Evolutionary conservation across 2,113 vertebrate species (phyloP).

Genomic region (Zootoca vivipara): DNA sequence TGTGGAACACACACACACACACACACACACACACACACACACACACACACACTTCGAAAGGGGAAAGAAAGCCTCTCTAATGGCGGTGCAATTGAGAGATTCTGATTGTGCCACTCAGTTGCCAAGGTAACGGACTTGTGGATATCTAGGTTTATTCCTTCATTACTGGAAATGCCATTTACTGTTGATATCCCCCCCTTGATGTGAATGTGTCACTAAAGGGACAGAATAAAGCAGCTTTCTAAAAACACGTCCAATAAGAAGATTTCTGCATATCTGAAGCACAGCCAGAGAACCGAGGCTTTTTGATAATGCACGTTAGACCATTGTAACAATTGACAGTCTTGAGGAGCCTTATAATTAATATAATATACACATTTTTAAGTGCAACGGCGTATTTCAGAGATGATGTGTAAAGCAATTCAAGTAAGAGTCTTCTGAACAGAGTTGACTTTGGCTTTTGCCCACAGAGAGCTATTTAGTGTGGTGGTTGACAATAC

Average conservation of each 20-base stretch:
- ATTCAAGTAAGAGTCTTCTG: background rate
- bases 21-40: background rate
- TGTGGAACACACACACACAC: conserved; percentile 23
- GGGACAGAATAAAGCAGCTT: conserved; percentile 51
- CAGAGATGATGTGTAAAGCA: background rate
- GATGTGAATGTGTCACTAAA: conserved; percentile 50
- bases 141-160: conserved; percentile 69
- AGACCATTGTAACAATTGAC: background rate
- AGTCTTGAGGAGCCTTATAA: conserved; percentile 41
- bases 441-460: background rate
- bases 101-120: conserved; percentile 72
- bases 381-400: background rate
- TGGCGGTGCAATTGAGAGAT: conserved; percentile 58
- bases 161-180: conserved; percentile 72
- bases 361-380: background rate
- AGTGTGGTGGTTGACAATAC: no score
- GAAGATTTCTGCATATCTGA: conserved; percentile 49
- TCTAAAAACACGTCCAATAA: conserved; percentile 43
- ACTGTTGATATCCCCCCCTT: conserved; percentile 62
- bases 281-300: conserved; percentile 44
- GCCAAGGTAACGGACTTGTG: conserved; percentile 76
- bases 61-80: conserved; percentile 55
- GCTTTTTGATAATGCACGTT: conserved; percentile 30
- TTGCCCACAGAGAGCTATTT: background rate
- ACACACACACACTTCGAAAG: background rate